Percentiles rank a stretch among this genome's conserved stretches.
phyloP scores from a whole-genome alignment of 1,140 invertebrate species.

The Ostrea denselamellosa region DNA sequence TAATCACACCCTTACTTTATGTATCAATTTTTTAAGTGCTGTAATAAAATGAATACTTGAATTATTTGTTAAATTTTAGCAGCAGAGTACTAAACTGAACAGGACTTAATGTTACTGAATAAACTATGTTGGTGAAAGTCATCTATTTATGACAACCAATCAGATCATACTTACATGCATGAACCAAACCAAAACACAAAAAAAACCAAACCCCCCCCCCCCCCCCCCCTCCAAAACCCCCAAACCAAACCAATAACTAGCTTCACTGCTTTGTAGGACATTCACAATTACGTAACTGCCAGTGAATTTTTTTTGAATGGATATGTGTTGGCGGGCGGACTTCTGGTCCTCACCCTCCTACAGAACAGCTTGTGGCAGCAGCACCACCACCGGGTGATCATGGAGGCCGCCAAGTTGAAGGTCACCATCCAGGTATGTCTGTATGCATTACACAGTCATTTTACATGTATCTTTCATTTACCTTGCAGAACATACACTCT shows the following conservation, averaged over 20 bases:
- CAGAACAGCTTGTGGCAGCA: slow-evolving; percentile 91
- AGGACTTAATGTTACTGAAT: no score
- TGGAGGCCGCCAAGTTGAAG: slow-evolving; percentile 89
- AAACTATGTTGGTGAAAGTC: no score
- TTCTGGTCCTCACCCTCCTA: slow-evolving; percentile 86
- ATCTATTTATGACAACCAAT: no score
- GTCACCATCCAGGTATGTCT: slow-evolving; percentile 85
- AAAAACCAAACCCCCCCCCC: no score
- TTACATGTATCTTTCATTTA: background rate
- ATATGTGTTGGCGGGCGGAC: slow-evolving; percentile 86
- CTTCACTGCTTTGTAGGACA: background rate
- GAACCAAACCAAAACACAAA: no score
- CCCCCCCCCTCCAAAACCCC: no score
- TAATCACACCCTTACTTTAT: no score
- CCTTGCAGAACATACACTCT: background rate
- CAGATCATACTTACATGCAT: no score
- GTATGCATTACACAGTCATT: background rate
- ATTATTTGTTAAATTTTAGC: no score
- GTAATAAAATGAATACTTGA: no score
- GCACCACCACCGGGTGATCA: slow-evolving; percentile 89
- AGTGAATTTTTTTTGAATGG: slow-evolving; percentile 86
- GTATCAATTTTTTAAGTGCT: no score
- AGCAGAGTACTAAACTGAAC: no score
- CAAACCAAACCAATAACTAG: background rate
- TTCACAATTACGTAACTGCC: slow-evolving; percentile 77